Evolutionary conservation across 1,140 invertebrate species (phyloP).

Genomic region (Aphis gossypii): DNA sequence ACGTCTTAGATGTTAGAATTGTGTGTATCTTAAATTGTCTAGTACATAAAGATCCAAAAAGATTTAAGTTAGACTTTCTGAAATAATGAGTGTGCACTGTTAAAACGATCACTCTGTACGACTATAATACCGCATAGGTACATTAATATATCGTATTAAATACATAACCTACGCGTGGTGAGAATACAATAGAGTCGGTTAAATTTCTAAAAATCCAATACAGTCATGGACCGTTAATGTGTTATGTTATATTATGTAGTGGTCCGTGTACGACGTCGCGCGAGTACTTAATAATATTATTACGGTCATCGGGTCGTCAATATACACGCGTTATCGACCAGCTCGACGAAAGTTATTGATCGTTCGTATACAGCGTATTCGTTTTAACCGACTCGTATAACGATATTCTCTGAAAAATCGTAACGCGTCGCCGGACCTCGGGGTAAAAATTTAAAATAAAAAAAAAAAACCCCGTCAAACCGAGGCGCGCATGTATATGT

Average conservation of each 20-base stretch:
- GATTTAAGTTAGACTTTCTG: too few species aligned
- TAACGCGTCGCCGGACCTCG: not conserved
- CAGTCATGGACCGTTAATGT: not conserved
- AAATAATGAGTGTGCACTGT: too few species aligned
- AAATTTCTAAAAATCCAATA: not conserved
- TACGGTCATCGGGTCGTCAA: slow-evolving; percentile 12
- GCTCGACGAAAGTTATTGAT: slow-evolving; percentile 5
- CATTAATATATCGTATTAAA: not conserved
- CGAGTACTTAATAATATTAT: not conserved
- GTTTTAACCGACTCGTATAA: not conserved
- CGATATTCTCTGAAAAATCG: not conserved
- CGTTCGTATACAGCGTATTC: not conserved
- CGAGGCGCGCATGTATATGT: not conserved
- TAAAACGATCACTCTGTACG: too few species aligned
- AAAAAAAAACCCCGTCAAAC: not conserved
- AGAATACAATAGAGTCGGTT: not conserved
- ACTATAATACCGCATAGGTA: not conserved
- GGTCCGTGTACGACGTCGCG: not conserved
- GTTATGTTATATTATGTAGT: not conserved
- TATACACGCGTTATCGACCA: not conserved
- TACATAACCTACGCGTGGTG: not conserved
- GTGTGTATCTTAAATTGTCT: too few species aligned
- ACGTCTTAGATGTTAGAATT: too few species aligned
- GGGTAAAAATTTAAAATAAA: not conserved
- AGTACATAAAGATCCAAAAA: too few species aligned